Percentiles rank a stretch among this genome's conserved stretches.
These are phyloP conservation scores for Ischnura elegans DNA, from an alignment of 2,888 invertebrate genomes.

Conservation along the genomic window DNA sequence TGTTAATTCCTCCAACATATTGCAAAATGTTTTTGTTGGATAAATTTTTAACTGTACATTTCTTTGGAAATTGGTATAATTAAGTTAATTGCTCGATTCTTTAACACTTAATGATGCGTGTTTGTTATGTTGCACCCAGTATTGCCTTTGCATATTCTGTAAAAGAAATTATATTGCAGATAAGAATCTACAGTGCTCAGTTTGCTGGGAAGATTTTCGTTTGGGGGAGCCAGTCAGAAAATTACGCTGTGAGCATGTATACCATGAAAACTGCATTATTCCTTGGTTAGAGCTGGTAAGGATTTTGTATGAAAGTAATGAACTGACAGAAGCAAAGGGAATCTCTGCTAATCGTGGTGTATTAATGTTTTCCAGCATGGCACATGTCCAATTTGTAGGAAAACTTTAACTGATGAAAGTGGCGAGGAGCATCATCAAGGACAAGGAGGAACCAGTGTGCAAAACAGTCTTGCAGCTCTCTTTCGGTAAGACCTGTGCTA, in stretches of 20 bases:
- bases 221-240: slow-evolving; percentile 87
- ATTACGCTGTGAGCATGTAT: slow-evolving; percentile 93
- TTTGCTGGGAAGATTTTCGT: slow-evolving; percentile 96
- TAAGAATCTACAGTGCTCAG: slow-evolving; percentile 91
- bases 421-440: slow-evolving; percentile 74
- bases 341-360: not conserved
- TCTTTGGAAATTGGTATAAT: not conserved
- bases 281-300: slow-evolving; percentile 94
- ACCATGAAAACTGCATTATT: slow-evolving; percentile 94
- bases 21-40: too few species aligned
- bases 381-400: slow-evolving; percentile 97
- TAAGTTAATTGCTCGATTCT: not conserved
- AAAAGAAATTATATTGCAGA: slow-evolving; percentile 76
- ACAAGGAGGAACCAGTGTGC: slow-evolving; percentile 72
- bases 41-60: too few species aligned
- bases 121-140: not conserved
- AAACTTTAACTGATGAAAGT: slow-evolving; percentile 82
- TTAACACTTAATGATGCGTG: not conserved
- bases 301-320: slow-evolving; percentile 70
- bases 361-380: slow-evolving; percentile 83
- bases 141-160: slow-evolving; percentile 16
- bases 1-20: too few species aligned
- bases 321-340: too few species aligned
- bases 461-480: slow-evolving; percentile 73
- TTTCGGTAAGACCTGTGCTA: slow-evolving; percentile 72